Percentiles rank a stretch among this genome's conserved stretches.
Evolutionary conservation across 2,888 invertebrate species (phyloP).

Genomic region (Cataglyphis livida): DNA sequence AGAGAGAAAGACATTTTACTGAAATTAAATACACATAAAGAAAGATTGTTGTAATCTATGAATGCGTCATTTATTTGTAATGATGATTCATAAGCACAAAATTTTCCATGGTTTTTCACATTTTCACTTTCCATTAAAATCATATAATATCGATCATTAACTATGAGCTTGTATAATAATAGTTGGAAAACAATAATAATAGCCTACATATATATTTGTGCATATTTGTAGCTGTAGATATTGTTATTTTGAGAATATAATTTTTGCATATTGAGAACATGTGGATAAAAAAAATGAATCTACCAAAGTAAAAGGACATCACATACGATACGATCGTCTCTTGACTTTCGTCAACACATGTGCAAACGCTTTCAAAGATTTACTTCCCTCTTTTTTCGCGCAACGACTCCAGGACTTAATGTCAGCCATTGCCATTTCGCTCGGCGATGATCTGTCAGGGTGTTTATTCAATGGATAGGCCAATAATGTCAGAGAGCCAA

Average conservation of each 20-base stretch:
- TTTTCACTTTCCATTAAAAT: background rate
- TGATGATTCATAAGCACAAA: background rate
- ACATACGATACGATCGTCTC: background rate
- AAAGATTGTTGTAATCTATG: background rate
- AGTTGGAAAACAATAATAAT: background rate
- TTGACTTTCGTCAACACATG: background rate
- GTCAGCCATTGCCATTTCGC: constrained; percentile 62
- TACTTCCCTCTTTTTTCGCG: constrained; percentile 4
- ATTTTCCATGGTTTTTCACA: constrained; percentile 11
- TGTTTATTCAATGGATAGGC: constrained; percentile 51
- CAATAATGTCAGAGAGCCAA: constrained; percentile 38
- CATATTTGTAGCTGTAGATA: background rate
- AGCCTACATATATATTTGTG: background rate
- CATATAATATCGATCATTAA: background rate
- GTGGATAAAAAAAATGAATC: background rate
- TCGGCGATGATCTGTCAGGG: constrained; percentile 44
- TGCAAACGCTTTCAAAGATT: background rate
- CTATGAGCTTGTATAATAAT: background rate
- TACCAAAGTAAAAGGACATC: background rate
- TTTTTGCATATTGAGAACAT: background rate
- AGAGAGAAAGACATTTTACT: background rate
- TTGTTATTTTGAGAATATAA: background rate
- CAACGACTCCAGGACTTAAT: constrained; percentile 50
- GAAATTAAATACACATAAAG: constrained; percentile 9
- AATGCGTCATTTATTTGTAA: background rate